Evolutionary conservation across 2,888 invertebrate species (phyloP).

Genomic region (Sinotaia quadrata): DNA sequence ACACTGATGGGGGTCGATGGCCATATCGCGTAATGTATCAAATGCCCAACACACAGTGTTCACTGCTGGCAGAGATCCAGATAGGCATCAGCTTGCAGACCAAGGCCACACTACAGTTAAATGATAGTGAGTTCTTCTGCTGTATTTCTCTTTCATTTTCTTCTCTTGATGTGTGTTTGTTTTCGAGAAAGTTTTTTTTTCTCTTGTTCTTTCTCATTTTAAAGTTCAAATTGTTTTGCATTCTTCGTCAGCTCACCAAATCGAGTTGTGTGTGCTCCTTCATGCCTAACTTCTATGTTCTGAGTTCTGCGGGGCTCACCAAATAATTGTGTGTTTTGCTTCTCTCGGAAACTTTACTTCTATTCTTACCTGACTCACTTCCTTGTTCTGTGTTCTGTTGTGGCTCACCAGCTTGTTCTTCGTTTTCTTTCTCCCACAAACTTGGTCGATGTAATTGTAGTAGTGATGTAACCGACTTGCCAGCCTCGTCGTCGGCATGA

Average conservation of each 20-base stretch:
- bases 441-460: too few species aligned
- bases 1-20: slow-evolving; percentile 49
- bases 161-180: background rate
- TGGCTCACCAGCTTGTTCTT: too few species aligned
- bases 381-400: too few species aligned
- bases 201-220: background rate
- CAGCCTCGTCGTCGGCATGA: too few species aligned
- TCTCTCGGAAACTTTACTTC: too few species aligned
- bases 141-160: background rate
- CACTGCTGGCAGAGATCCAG: slow-evolving; percentile 41
- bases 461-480: too few species aligned
- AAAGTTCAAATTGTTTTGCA: background rate
- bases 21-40: slow-evolving; percentile 50
- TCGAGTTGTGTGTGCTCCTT: background rate
- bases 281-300: background rate
- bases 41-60: slow-evolving; percentile 54
- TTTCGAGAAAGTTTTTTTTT: background rate
- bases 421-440: too few species aligned
- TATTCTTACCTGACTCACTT: too few species aligned
- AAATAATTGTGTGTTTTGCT: too few species aligned
- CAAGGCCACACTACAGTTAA: slow-evolving; percentile 48
- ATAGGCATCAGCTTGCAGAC: slow-evolving; percentile 34
- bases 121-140: slow-evolving; percentile 45
- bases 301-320: too few species aligned
- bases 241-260: background rate